Conservation (phyloP, 2,888 invertebrate genomes). For the Biston betularia region DNA sequence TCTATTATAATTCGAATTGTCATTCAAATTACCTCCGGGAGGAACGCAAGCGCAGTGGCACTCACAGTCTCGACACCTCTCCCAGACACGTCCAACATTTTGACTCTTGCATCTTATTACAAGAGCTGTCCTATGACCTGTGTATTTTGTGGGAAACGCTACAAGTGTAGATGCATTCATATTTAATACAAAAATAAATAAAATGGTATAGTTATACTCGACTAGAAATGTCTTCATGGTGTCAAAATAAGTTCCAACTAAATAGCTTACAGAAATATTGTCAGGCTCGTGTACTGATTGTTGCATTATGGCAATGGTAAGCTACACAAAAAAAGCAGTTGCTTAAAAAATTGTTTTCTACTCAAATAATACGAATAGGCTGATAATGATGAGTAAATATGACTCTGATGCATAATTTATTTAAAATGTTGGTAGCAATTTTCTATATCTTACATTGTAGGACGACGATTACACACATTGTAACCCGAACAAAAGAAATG, state of each 20-base stretch:
- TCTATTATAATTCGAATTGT: constrained; percentile 81
- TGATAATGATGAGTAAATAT: constrained; percentile 3
- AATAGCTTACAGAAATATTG: background rate
- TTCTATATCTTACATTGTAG: constrained; percentile 63
- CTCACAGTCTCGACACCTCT: constrained; percentile 78
- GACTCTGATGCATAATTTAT: constrained; percentile 14
- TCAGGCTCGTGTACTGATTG: no score
- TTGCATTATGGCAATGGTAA: no score
- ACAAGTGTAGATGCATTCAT: background rate
- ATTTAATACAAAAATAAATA: background rate
- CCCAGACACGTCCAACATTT: constrained; percentile 53
- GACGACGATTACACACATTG: constrained; percentile 72
- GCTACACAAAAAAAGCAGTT: no score
- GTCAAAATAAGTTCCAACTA: background rate
- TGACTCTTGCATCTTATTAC: constrained; percentile 53
- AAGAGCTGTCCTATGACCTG: constrained; percentile 40
- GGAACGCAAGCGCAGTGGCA: constrained; percentile 76
- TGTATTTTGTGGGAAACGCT: constrained; percentile 24
- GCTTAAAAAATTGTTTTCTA: no score
- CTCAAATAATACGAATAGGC: background rate
- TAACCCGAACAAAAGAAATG: constrained; percentile 74
- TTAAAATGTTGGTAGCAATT: constrained; percentile 38
- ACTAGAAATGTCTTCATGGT: no score
- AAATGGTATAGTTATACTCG: background rate
- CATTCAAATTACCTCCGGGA: constrained; percentile 74